Base-by-base conservation (phyloP, 2,888 invertebrate genomes). In the Meteorus colon region DNA sequence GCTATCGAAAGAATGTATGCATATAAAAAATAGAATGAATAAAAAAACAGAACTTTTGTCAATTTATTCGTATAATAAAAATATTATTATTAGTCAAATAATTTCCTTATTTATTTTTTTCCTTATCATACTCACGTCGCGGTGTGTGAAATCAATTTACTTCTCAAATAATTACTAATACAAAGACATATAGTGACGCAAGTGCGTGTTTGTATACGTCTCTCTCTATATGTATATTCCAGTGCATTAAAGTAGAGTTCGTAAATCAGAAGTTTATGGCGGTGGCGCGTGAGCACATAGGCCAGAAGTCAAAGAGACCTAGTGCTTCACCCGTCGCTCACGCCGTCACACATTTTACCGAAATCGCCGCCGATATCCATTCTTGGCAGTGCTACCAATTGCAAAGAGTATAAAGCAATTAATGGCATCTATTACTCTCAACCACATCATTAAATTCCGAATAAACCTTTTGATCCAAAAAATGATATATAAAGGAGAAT, bases 181-280 rank as follows among this genome's bases (percentile, higher is more conserved):
- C 16, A 4, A 4, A 3, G n/a, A 48, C 16, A 48, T 48, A 48
- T n/a, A 48, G 48, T 2, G 5, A 41, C 41, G 12, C 12, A 41
- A 48, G 48, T 48, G 48, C 48, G 16, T 48, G n/a, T 16, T 48
- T 48, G 48, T 48, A 48, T 48, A n/a, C n/a, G 2, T n/a, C 48
- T 14, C 10, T 14, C 3, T 45, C 2, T 45, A 10, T 45, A 45
- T 24, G 0, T 41, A 12, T 41, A 41, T 8, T 14, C 4, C 12
- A 45, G 14, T 48, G 48, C 48, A 48, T 48, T 55, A 55, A 19
- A 19, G 55, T 19, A 19, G 81, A 82, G 78, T 78, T 78, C 82
- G 81, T 86, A 86, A 86, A 86, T 86, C 86, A 86, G 81, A 73
- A 82, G 84, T 86, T 86, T 86, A 86, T 86, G 85, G 85, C 85